Percentiles rank a stretch among this genome's conserved stretches.
Evolutionary conservation across 1,140 invertebrate species (phyloP).

Genomic region (Pemphigus obesinymphae): DNA sequence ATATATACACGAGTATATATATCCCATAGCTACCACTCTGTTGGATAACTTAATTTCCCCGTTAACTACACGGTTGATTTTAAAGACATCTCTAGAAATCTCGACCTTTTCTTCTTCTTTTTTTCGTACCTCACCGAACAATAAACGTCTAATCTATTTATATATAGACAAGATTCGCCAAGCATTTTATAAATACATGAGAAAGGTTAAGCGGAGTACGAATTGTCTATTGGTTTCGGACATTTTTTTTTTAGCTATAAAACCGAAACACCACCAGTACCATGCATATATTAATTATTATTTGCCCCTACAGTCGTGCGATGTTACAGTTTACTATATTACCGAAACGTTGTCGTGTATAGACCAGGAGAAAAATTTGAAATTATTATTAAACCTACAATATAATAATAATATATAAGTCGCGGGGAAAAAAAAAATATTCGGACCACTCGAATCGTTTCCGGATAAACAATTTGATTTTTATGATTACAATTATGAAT

Average conservation of each 20-base stretch:
- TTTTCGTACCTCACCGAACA: background rate
- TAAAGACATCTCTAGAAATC: background rate
- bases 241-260: background rate
- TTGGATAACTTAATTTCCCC: background rate
- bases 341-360: no score
- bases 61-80: background rate
- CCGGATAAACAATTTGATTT: no score
- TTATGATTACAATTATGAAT: no score
- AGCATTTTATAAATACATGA: background rate
- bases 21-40: background rate
- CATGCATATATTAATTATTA: no score
- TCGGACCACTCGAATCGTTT: no score
- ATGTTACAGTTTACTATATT: no score
- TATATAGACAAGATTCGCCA: background rate
- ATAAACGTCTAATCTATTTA: conserved; percentile 26
- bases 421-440: no score
- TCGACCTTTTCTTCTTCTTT: background rate
- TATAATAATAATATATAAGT: no score
- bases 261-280: background rate
- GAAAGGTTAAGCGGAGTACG: background rate
- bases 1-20: background rate
- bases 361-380: no score
- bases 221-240: background rate
- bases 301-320: no score
- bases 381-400: no score